Base-by-base conservation (phyloP, 2,113 vertebrate species). In the Tretioscincus oriximinensis region DNA sequence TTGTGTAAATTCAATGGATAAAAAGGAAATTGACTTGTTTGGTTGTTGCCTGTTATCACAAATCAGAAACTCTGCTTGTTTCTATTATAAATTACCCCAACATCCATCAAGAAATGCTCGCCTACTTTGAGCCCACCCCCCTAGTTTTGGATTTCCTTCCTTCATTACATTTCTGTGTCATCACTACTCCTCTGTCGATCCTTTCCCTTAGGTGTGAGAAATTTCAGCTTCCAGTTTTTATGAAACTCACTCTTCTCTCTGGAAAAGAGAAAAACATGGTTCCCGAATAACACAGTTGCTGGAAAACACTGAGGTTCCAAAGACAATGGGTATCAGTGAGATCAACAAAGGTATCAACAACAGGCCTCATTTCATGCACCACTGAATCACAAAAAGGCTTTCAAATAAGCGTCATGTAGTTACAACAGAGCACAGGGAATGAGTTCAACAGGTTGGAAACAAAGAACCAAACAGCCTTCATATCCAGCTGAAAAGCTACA, bases 201-300 rank as follows among this genome's bases (percentile, higher is more conserved):
- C 82, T 91, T 88, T 4, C 90, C 91, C 73, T 89, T 95, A 0
- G 3, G 47, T 45, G 84, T 84, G n/a, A 95, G 85, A 85, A 98
- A 96, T 77, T 95, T 97, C 6, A 94, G 91, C 11, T 93, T 92
- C 92, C 96, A 74, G 74, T 85, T 93, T 75, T 94, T 96, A 90
- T 91, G 73, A 61, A 95, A 96, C 82, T 96, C 92, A 0, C 96
- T 92, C 90, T 91, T 95, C 54, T 92, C 89, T 82, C 97, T 98
- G 76, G 47, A 81, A 74, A 80, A 76, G 81, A 78, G 77, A 64
- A 86, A 74, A 79, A 16, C 76, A 2, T 16, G 2, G 61, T 41
- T 79, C 69, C 18, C 66, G 77, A 84, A 86, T 69, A 83, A 77
- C 78, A 2, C 0, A 0, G 41, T n/a, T 26, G 29, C 60, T 63